A percentile compares a stretch with the other conserved stretches of the same genome.
Evolutionary conservation across 2,888 invertebrate species (phyloP).

Genomic region (Noctuana brunneofusca): DNA sequence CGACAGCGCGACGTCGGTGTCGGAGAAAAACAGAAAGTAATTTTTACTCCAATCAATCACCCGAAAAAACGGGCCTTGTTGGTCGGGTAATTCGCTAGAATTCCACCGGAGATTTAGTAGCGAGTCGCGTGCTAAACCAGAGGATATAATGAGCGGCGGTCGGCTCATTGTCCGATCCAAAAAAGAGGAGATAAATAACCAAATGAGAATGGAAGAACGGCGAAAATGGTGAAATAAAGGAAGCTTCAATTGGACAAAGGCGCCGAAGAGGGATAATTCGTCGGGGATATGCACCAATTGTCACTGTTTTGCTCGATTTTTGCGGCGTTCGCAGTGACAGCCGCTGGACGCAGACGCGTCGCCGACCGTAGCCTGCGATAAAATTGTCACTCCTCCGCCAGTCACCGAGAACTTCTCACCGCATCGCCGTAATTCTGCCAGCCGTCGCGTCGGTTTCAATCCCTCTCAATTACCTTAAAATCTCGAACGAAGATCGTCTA

Average conservation of each 20-base stretch:
- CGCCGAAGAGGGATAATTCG: conserved; percentile 81
- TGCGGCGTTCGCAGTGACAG: conserved; percentile 58
- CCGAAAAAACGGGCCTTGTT: conserved; percentile 71
- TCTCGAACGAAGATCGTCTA: conserved; percentile 8
- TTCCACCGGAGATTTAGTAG: conserved; percentile 79
- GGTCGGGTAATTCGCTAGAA: conserved; percentile 80
- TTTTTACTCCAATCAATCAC: conserved; percentile 81
- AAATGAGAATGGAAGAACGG: conserved; percentile 82
- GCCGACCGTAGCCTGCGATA: conserved; percentile 52
- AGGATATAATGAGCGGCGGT: conserved; percentile 74
- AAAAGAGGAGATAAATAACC: conserved; percentile 81
- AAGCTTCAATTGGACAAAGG: conserved; percentile 80
- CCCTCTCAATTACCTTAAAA: conserved; percentile 30
- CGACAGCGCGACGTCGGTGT: conserved; percentile 46
- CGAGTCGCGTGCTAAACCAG: conserved; percentile 71
- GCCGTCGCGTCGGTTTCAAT: conserved; percentile 22
- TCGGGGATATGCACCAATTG: conserved; percentile 81
- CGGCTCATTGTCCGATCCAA: conserved; percentile 58
- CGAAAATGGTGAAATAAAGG: conserved; percentile 80
- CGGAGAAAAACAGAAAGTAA: conserved; percentile 71
- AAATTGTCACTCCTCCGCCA: conserved; percentile 63
- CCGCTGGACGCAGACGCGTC: conserved; percentile 45
- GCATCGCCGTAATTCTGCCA: conserved; percentile 28
- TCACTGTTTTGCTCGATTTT: conserved; percentile 76
- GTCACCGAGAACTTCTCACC: conserved; percentile 21